Base-by-base conservation (phyloP, 2,797 vertebrate species). In the Graptemys geographica region DNA sequence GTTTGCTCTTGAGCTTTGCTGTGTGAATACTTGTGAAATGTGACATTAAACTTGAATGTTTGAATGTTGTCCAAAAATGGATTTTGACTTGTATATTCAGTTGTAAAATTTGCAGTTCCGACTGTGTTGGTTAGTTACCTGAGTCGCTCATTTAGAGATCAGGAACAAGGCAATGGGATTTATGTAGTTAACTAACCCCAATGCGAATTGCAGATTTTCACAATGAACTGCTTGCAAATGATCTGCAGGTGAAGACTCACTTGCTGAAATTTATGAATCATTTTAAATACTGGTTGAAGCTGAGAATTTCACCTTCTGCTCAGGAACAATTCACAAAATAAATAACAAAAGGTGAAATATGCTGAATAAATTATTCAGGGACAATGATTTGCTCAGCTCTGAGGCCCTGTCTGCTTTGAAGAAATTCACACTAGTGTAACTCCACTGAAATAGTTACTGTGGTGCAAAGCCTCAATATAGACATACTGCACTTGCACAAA, bases 201-300 rank as follows among this genome's bases (percentile, higher is more conserved):
- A 33, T 15, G 11, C 0, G 2, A 49, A 49, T 51, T 19, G 27
- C 44, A 33, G 55, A 59, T 47, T 82, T 82, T 28, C 55, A 18
- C 31, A 28, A 33, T 8, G 5, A 11, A 44, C 52, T 0, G 1
- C 49, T 86, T 86, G 44, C 23, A 79, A 88, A 86, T 13, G 21
- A 27, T 88, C 0, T 0, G 31, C 84, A 37, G 49, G 52, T 72
- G 27, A 86, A 86, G 47, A 65, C n/a, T 31, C 57, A n/a, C 82
- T 88, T 7, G 11, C 47, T 3, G 47, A 88, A 79, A 76, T 53
- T 18, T 79, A 10, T 19, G 83, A 90, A 62, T 69, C 0, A 0
- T 25, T 79, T 51, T 52, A 57, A 94, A 93, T 8, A 76, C 4
- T 10, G 91, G 79, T 81, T 5, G 37, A 25, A 72, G 62, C 80